Evolutionary conservation across 1,140 invertebrate species (phyloP).

Genomic region (Eubasilissa regina): DNA sequence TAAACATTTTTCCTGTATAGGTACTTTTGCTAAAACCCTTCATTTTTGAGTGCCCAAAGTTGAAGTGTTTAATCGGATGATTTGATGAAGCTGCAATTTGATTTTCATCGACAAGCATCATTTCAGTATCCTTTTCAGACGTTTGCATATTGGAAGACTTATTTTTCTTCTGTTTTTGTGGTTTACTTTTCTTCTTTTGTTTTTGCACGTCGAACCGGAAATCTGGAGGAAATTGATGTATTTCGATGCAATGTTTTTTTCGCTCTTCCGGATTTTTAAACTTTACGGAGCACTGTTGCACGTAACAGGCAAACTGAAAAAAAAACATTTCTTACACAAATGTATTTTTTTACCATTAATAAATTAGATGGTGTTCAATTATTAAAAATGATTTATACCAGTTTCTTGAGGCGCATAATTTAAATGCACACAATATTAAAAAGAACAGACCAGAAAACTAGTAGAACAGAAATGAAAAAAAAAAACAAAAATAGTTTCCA

Average conservation of each 20-base stretch:
- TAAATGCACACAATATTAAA: too few relatives aligned
- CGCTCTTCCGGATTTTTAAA: constrained; percentile 73
- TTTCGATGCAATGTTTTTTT: constrained; percentile 74
- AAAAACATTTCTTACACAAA: constrained; percentile 19
- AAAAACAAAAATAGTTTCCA: too few relatives aligned
- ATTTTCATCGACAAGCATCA: constrained; percentile 27
- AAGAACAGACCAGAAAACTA: too few relatives aligned
- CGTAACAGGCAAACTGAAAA: constrained; percentile 78
- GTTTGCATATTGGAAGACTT: constrained; percentile 39
- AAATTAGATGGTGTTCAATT: neutral
- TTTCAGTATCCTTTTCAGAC: constrained; percentile 11
- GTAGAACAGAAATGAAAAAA: too few relatives aligned
- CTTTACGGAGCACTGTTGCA: constrained; percentile 76
- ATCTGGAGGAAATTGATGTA: constrained; percentile 78
- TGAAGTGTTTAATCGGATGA: constrained; percentile 60
- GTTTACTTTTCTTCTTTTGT: constrained; percentile 39
- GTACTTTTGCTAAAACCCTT: constrained; percentile 63
- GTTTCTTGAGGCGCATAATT: too few relatives aligned
- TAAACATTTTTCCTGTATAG: constrained; percentile 63
- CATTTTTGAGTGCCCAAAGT: constrained; percentile 64
- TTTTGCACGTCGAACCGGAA: constrained; percentile 67
- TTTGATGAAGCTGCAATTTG: neutral
- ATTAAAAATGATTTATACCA: too few relatives aligned
- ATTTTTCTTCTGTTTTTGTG: constrained; percentile 53
- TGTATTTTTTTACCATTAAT: neutral